Evolutionary conservation across 2,113 vertebrate genomes (phyloP), one percentile per base, ranked within the genome.

Genomic region (Phodopus roborovskii): DNA sequence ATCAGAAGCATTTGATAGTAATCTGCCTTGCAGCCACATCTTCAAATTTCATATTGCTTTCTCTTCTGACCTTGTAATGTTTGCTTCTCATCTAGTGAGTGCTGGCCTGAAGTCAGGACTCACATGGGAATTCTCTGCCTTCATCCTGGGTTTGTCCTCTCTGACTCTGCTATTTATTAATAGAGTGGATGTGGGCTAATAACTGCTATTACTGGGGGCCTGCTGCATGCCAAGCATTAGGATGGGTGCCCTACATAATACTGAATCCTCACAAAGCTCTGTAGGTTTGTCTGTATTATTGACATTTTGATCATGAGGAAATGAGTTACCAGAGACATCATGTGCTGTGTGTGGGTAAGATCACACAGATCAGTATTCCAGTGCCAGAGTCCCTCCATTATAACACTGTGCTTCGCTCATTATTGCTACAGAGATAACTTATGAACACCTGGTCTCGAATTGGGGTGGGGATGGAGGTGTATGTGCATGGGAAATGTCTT

Each of bases 151-250:
- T 78, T 81, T 90, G 62, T 90, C 33, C 81, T 95, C 77, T 90
- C 36, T 83, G 93, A 53, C 42, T 93, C 71, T 70, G 81, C 91
- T 97, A 96, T 97, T 96, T 97, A 96, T 97, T 96, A 94, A 94
- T 93, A 95, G 95, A 92, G 70, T 42, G 20, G 33, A 13, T 74
- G 85, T 95, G 92, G 92, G 91, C 92, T 97, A 95, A 74, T 94
- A 95, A 92, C 85, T 81, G 79, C 86, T 95, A 60, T 81, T 93
- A 88, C 30, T 91, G 88, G 93, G 73, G 85, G 56, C 88, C 88
- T 94, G 12, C 68, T 95, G 88, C 92, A 79, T 89, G 85, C 48
- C 60, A 92, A 7, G 75, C 22, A 50, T 86, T 82, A 70, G 39
- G 19, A 93, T 75, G 73, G 58, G 4, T 88, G 90, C 77, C 93